These are phyloP conservation scores for Drosophila nebulosa DNA, from an alignment of 1,140 invertebrate species.

Conservation along the genomic window DNA sequence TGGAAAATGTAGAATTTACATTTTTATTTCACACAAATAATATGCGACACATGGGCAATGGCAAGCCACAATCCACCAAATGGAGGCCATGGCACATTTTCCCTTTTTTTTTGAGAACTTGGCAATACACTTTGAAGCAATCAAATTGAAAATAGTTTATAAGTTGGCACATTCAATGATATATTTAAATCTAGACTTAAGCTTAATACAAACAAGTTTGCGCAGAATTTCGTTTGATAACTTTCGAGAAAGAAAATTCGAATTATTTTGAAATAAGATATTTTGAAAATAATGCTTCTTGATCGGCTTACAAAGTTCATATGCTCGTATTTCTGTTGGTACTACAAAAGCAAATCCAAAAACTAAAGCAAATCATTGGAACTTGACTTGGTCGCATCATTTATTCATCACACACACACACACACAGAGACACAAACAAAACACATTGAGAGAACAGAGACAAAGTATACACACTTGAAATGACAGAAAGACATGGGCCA, in stretches of 20 bases:
- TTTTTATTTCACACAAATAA: slow-evolving; percentile 54
- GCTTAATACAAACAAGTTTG: too few species aligned
- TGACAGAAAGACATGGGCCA: background rate
- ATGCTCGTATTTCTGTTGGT: background rate
- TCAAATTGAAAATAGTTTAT: too few species aligned
- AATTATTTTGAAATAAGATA: too few species aligned
- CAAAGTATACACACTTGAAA: slow-evolving; percentile 1
- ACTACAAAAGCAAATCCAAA: slow-evolving; percentile 9
- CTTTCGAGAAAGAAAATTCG: too few species aligned
- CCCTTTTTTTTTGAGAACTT: background rate
- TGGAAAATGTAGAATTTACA: slow-evolving; percentile 74
- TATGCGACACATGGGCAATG: slow-evolving; percentile 67
- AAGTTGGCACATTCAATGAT: too few species aligned
- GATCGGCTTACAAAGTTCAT: background rate
- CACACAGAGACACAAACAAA: slow-evolving; percentile 31
- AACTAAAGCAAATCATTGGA: slow-evolving; percentile 72
- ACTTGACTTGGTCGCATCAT: slow-evolving; percentile 65
- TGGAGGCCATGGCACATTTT: background rate
- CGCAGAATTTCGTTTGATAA: too few species aligned
- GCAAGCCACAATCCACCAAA: slow-evolving; percentile 17
- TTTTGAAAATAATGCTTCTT: background rate
- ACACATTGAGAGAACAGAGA: slow-evolving; percentile 18
- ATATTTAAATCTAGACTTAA: too few species aligned
- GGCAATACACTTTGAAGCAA: background rate
- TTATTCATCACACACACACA: slow-evolving; percentile 69